Evolutionary conservation across 2,888 invertebrate genomes (phyloP), one percentile per base, ranked within the genome.

Genomic region (Agriopis marginaria): DNA sequence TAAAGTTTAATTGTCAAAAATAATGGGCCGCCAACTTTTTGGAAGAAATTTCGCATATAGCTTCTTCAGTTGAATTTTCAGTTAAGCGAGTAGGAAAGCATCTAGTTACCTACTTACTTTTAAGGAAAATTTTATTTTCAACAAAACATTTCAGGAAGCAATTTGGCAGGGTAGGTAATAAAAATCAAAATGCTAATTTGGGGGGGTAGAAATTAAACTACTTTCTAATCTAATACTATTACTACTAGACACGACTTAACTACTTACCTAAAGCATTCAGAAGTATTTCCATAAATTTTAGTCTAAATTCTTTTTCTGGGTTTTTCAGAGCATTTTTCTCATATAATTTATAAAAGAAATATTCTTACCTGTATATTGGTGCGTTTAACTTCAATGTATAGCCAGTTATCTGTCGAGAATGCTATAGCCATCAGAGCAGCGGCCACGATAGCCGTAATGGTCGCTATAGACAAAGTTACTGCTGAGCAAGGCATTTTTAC

Each of bases 391-490:
- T 98, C 98, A 84, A 98, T 97, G 89, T 97, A 97, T 85, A 98
- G 96, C 99, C 99, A 99, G 95, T 99, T 99, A 95, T 99, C 99
- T 88, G 99, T 98, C 82, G 98, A 97, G 94, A 99, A 98, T 84
- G 98, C 98, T 90, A 99, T 98, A 85, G 98, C 97, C 90, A 99
- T 96, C 87, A 99, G 95, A 77, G 98, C 98, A 87, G 98, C 97
- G 84, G 98, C 98, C 88, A 99, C 97, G 90, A 99, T 98, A 89
- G 98, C 98, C 89, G 98, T 97, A 93, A 99, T 98, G 86, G 99
- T 98, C 84, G 98, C 98, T 94, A 99, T 96, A 91, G 98, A 98
- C 91, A 99, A 95, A 89, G 98, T 98, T 88, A 98, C 97, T 86
- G 99, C 98, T 86, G 98, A 98, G 95, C 98, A 98, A 95, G 98